Base-by-base conservation (phyloP, 2,888 invertebrate species). In the Aspidapion aeneum region DNA sequence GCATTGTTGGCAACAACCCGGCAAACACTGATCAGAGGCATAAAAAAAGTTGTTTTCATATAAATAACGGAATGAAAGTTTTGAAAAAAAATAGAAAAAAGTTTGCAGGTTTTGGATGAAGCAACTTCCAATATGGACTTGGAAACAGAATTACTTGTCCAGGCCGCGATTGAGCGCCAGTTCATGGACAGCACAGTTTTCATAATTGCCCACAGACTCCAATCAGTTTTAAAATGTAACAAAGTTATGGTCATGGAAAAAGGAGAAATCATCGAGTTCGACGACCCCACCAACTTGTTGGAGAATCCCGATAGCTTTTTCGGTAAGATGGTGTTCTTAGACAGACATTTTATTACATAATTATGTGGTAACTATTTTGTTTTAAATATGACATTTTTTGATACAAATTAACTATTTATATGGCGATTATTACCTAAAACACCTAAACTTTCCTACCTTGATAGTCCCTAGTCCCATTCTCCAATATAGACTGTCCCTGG, bases 211-310 rank as follows among this genome's bases (percentile, higher is more conserved):
- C 77, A 77, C 61, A 72, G 75, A 60, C 62, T 77, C 20, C 70
- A 86, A 70, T 85, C 86, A 1, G 83, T 87, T 63, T 83, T 85
- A 79, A 84, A 86, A 73, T 84, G 82, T 22, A 82, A 85, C 70
- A 76, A 80, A 65, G 79, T 85, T 49, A 73, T 85, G 70, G 84
- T 85, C 1, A 75, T 86, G 70, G 82, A 84, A 67, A 80, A 81
- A 55, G 86, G 86, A 51, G 64, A 70, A 59, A 67, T 76, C n/a
- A 66, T 71, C 12, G 75, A 76, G 62, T 74, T 67, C 63, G 75
- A 71, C 57, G 68, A 70, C 58, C 76, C 76, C 0, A 55, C 63
- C 50, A 62, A 56, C 49, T 68, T 75, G n/a, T 57, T 71, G 65
- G 65, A 69, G 55, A 71, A 74, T 62, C 66, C 69, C 18, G 63